Base-by-base conservation (phyloP, 2,888 invertebrate species). In the Macrophya alboannulata region DNA sequence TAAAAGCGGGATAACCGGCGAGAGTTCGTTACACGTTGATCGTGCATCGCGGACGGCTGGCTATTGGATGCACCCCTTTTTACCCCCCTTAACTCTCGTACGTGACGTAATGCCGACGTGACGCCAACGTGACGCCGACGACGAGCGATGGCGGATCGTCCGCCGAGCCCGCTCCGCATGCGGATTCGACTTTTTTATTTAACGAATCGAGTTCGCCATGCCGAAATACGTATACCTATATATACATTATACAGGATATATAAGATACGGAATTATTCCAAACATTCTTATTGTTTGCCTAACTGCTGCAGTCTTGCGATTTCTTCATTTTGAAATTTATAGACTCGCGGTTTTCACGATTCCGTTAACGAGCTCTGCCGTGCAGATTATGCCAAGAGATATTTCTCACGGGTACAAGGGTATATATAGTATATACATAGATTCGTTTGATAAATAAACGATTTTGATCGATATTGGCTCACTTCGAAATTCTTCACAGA, bases 141-240 rank as follows among this genome's bases (percentile, higher is more conserved):
- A 87, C 88, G 87, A 86, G 86, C 87, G 87, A 85, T 86, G 86
- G 84, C 85, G 84, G 85, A 65, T 45, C 83, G 84, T 79, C 74
- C 72, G 87, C 89, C 86, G 79, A 86, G 85, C 88, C 40, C 62
- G 25, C 62, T 87, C 87, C 89, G 87, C 88, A 89, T 86, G 31
- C 55, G 86, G 89, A 88, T 90, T 89, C 92, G 90, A 91, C 91
- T 92, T 92, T 92, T 92, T 17, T 55, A n/a, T 59, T 37, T 31
- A 31, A 31, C 31, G 55, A 59, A 79, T n/a, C 76, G n/a, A 71
- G 17, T 31, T n/a, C 43, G 76, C 76, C 45, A 76, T 15, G 9
- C 48, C 76, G 37, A 45, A 76, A 76, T 76, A 4, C n/a, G 3
- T 31, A 31, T 31, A 31, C 31, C 31, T 31, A 55, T 55, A 55